phyloP scores from a whole-genome alignment of 2,113 vertebrate genomes.

The Salvator merianae region DNA sequence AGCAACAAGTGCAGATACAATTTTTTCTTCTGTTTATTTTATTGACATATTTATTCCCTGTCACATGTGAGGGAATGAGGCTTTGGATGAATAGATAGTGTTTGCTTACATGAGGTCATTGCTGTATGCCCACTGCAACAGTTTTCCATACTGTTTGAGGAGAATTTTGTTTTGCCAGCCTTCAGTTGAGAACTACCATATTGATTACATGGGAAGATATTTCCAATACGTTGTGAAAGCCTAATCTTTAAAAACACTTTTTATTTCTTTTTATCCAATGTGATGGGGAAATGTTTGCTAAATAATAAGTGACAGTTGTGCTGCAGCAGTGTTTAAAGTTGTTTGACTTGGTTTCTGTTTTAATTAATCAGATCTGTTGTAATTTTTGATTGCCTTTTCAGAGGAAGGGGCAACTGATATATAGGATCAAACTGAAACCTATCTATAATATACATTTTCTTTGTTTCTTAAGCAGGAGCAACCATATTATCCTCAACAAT shows the following conservation, averaged over 20 bases:
- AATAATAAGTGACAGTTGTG: not conserved
- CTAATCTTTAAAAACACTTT: not conserved
- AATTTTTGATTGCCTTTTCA: not conserved
- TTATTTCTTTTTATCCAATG: not conserved
- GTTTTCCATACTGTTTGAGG: not conserved
- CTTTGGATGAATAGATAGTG: not conserved
- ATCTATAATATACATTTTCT: too few species aligned
- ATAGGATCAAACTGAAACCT: too few species aligned
- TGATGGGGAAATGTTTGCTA: not conserved
- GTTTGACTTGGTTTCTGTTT: not conserved
- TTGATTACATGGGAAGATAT: too few species aligned
- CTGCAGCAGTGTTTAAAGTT: not conserved
- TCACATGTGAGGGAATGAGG: not conserved
- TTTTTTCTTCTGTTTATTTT: not conserved
- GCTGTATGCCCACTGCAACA: not conserved
- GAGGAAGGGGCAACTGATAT: too few species aligned
- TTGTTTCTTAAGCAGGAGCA: too few species aligned
- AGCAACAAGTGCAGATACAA: not conserved
- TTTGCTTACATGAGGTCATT: not conserved
- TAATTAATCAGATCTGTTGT: not conserved
- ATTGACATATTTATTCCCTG: not conserved
- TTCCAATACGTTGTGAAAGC: not conserved
- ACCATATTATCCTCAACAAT: too few species aligned
- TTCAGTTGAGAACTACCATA: too few species aligned
- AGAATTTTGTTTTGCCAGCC: not conserved